phyloP scores from a whole-genome alignment of 2,888 invertebrate species.

The Cyclophora punctaria region DNA sequence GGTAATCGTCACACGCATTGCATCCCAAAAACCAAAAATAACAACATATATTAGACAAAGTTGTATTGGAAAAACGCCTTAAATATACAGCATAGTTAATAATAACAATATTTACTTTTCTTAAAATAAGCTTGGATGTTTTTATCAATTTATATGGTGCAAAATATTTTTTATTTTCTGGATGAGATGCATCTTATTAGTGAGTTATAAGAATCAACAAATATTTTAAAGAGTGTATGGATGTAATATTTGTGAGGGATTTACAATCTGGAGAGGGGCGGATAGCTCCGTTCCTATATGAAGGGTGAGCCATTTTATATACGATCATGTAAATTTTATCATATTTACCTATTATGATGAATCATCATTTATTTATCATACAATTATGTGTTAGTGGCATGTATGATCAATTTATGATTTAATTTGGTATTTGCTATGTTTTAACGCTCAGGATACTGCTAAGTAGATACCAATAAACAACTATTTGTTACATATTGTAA shows the following conservation, averaged over 20 bases:
- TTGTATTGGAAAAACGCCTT: too few relatives aligned
- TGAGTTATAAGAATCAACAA: slow-evolving; percentile 36
- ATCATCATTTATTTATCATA: too few relatives aligned
- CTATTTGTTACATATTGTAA: too few relatives aligned
- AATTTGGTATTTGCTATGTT: too few relatives aligned
- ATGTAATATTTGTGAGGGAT: slow-evolving; percentile 13
- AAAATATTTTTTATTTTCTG: background rate
- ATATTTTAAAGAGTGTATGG: slow-evolving; percentile 34
- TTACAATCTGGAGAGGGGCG: slow-evolving; percentile 33
- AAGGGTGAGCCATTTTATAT: slow-evolving; percentile 55
- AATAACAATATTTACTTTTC: too few relatives aligned
- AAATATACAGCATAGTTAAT: too few relatives aligned
- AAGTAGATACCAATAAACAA: too few relatives aligned
- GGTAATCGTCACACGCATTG: slow-evolving; percentile 50
- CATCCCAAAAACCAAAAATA: slow-evolving; percentile 21
- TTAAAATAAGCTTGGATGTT: too few relatives aligned
- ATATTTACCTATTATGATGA: background rate
- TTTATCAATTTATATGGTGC: background rate
- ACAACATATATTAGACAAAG: too few relatives aligned
- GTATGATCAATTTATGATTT: too few relatives aligned
- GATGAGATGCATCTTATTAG: slow-evolving; percentile 9
- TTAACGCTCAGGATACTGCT: too few relatives aligned
- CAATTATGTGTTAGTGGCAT: too few relatives aligned
- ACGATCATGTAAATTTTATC: background rate
- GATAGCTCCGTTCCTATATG: slow-evolving; percentile 40